phyloP scores from a whole-genome alignment of 2,888 invertebrate species.

The Helleia helle region DNA sequence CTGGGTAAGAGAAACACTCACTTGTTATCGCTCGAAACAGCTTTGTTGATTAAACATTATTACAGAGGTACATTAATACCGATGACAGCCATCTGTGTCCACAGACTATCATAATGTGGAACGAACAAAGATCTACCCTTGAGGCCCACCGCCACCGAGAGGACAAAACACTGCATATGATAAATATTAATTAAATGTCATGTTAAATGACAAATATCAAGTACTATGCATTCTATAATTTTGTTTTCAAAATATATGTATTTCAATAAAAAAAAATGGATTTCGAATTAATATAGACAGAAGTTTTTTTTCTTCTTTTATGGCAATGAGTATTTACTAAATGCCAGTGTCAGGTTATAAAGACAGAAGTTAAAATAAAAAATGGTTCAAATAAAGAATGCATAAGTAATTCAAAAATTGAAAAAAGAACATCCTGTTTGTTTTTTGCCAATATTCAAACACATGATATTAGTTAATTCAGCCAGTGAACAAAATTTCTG shows the following conservation, averaged over 20 bases:
- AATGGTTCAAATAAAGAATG: too few relatives aligned
- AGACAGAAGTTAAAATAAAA: too few relatives aligned
- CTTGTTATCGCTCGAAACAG: slow-evolving; percentile 53
- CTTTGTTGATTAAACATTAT: slow-evolving; percentile 60
- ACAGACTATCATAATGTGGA: slow-evolving; percentile 49
- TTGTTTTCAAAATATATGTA: too few relatives aligned
- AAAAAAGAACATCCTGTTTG: too few relatives aligned
- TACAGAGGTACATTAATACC: slow-evolving; percentile 66
- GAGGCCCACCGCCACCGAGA: slow-evolving; percentile 36
- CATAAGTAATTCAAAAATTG: too few relatives aligned
- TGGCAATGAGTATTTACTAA: too few relatives aligned
- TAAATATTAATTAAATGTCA: neutral
- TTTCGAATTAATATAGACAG: too few relatives aligned
- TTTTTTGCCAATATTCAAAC: too few relatives aligned
- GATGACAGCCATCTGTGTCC: slow-evolving; percentile 71
- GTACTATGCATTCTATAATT: too few relatives aligned
- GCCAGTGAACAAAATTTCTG: slow-evolving; percentile 31
- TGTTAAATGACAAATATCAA: neutral
- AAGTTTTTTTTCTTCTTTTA: too few relatives aligned
- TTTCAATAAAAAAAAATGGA: too few relatives aligned
- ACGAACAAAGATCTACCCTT: slow-evolving; percentile 61
- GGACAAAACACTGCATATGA: neutral
- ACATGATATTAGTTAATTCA: slow-evolving; percentile 2
- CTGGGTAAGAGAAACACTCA: slow-evolving; percentile 41
- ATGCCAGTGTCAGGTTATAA: too few relatives aligned